phyloP scores from a whole-genome alignment of 1,140 invertebrate genomes.

The Neotoxoptera formosana region DNA sequence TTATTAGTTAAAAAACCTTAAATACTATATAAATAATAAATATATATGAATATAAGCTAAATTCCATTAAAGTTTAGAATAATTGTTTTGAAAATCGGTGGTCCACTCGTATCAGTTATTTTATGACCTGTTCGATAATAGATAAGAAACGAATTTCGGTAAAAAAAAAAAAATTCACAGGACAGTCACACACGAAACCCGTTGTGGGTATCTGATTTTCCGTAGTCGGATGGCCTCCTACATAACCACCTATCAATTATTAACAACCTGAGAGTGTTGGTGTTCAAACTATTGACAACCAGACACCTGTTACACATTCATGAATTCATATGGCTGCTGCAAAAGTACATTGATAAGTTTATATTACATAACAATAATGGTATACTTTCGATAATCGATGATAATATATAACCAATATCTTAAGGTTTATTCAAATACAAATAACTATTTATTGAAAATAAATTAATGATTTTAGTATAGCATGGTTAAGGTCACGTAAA shows the following conservation, averaged over 20 bases:
- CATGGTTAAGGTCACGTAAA: neutral
- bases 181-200: neutral
- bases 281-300: neutral
- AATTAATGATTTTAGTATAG: neutral
- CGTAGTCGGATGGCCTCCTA: neutral
- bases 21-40: neutral
- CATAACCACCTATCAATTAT: neutral
- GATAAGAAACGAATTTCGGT: neutral
- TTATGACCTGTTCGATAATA: neutral
- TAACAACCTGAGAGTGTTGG: neutral
- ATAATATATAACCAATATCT: neutral
- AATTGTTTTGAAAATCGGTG: neutral
- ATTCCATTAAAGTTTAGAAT: neutral
- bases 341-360: neutral
- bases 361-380: neutral
- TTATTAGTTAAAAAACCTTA: neutral
- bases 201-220: neutral
- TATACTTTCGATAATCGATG: neutral
- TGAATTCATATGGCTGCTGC: neutral
- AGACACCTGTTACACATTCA: neutral
- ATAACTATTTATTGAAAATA: neutral
- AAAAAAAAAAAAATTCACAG: neutral
- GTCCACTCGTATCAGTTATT: neutral
- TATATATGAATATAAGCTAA: neutral
- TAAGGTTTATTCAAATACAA: neutral